A percentile compares a stretch with the other conserved stretches of the same genome.
Evolutionary conservation across 2,113 vertebrate species (phyloP).

Genomic region (Ictalurus punctatus): DNA sequence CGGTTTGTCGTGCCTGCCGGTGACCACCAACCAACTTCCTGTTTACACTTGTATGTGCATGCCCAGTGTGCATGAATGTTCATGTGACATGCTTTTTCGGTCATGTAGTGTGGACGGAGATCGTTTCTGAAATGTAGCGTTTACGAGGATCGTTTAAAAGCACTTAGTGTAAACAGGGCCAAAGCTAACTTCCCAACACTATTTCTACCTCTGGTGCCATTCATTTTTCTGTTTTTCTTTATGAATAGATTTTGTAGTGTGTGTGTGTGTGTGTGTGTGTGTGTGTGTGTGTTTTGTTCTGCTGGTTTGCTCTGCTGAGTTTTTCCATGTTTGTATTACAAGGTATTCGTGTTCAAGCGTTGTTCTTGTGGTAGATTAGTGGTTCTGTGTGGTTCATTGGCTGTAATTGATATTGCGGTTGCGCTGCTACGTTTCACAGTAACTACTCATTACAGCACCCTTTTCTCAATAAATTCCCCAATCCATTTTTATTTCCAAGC

Average conservation of each 20-base stretch:
- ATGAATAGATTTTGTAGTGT: neutral
- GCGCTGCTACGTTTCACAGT: neutral
- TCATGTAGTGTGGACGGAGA: no score
- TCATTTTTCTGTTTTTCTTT: neutral
- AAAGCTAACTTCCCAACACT: neutral
- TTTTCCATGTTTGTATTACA: conserved; percentile 15
- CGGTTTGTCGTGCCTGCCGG: no score
- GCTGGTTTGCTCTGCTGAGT: neutral
- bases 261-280: neutral
- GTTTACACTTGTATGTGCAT: no score
- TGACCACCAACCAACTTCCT: no score
- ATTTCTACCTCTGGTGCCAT: neutral
- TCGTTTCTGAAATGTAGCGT: no score
- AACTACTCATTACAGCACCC: neutral
- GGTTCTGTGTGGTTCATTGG: conserved; percentile 43
- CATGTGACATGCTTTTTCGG: no score
- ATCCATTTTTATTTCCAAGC: neutral
- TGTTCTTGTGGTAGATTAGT: conserved; percentile 48
- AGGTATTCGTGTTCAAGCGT: neutral
- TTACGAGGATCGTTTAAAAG: no score
- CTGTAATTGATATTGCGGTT: conserved; percentile 47
- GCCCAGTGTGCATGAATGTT: no score
- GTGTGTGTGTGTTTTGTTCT: neutral
- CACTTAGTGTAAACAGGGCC: no score
- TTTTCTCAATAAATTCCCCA: neutral